Evolutionary conservation across 2,113 vertebrate genomes (phyloP).

Genomic region (Peucedramus taeniatus): DNA sequence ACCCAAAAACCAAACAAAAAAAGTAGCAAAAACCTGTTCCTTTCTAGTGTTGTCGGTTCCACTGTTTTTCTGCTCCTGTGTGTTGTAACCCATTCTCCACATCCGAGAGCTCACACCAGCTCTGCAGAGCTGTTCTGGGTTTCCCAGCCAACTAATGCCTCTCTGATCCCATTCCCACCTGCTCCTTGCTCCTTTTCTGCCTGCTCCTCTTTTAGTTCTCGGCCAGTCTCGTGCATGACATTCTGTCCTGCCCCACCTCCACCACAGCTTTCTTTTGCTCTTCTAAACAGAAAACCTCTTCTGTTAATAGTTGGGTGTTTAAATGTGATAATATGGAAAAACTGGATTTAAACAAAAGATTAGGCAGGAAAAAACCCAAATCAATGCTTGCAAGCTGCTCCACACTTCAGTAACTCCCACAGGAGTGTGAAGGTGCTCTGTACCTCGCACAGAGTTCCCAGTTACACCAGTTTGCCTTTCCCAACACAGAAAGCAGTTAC

Average conservation of each 20-base stretch:
- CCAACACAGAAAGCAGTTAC: not conserved
- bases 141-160: not conserved
- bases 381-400: not conserved
- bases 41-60: slow-evolving; percentile 66
- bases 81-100: slow-evolving; percentile 42
- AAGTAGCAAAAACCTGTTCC: slow-evolving; percentile 70
- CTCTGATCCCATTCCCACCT: not conserved
- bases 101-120: slow-evolving; percentile 4
- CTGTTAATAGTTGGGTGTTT: slow-evolving; percentile 46
- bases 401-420: not conserved
- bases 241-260: slow-evolving; percentile 23
- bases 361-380: not conserved
- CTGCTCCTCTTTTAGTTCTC: slow-evolving; percentile 39
- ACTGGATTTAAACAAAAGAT: slow-evolving; percentile 13
- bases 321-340: slow-evolving; percentile 10
- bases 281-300: not conserved
- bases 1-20: slow-evolving; percentile 71
- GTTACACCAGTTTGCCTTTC: not conserved
- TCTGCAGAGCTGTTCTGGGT: not conserved
- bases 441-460: not conserved
- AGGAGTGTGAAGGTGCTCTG: not conserved
- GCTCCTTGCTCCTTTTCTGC: not conserved
- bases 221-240: slow-evolving; percentile 33
- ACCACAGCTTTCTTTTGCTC: not conserved
- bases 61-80: slow-evolving; percentile 68